These are phyloP conservation scores for Oscheius sp. DNA, from an alignment of 2,888 invertebrate genomes.

Conservation along the genomic window DNA sequence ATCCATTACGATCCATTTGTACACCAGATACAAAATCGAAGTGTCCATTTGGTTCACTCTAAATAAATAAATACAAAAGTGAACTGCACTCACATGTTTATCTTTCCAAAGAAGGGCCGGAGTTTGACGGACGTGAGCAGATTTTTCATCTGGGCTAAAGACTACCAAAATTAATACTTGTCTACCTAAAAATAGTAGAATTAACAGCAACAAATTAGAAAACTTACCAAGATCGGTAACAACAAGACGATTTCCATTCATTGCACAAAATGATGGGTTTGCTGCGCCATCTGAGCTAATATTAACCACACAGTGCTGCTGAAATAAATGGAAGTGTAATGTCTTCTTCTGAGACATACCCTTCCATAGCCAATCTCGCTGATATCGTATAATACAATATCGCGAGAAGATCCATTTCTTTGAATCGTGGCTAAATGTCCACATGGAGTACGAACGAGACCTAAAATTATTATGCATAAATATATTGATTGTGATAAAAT, in stretches of 20 bases:
- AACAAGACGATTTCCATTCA: slow-evolving; percentile 21
- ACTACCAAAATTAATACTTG: not conserved
- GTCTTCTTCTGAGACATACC: not conserved
- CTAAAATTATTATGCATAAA: slow-evolving; percentile 12
- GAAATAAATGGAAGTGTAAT: too few relatives aligned
- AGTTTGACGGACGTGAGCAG: not conserved
- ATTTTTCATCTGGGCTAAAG: not conserved
- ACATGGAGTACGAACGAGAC: slow-evolving; percentile 18
- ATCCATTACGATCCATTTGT: slow-evolving; percentile 44
- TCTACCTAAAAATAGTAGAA: slow-evolving; percentile 27
- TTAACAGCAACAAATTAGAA: not conserved
- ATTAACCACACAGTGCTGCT: not conserved
- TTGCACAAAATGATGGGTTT: slow-evolving; percentile 30
- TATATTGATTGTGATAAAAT: not conserved
- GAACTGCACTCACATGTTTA: slow-evolving; percentile 18
- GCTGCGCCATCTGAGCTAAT: not conserved
- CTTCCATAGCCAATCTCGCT: not conserved
- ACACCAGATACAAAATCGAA: slow-evolving; percentile 48
- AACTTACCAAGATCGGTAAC: slow-evolving; percentile 35
- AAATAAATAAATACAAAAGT: not conserved
- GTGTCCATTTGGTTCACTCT: slow-evolving; percentile 30
- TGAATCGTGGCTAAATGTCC: slow-evolving; percentile 32
- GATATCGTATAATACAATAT: slow-evolving; percentile 9
- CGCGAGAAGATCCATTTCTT: not conserved
- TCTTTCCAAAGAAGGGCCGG: not conserved